Percentiles rank a stretch among this genome's conserved stretches.
Conservation (phyloP, 2,113 vertebrate genomes). For the Mobula birostris region DNA sequence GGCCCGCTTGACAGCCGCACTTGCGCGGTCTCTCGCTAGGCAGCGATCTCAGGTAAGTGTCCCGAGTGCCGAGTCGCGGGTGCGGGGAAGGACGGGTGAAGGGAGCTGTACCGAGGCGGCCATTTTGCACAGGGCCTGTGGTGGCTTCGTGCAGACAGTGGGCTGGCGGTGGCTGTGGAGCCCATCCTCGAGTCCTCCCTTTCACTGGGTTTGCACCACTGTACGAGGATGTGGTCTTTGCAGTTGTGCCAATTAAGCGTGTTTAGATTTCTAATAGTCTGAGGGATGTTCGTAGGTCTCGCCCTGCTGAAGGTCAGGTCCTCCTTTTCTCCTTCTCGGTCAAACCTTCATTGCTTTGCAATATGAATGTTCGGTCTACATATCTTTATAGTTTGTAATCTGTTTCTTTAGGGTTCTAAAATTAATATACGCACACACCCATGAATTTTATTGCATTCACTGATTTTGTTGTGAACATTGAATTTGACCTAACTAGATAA, state of each 20-base stretch:
- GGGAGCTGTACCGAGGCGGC: not conserved
- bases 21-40: conserved; percentile 71
- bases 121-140: not conserved
- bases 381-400: not conserved
- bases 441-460: not conserved
- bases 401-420: not conserved
- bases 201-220: not conserved
- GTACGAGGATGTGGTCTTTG: not conserved
- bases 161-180: too few species aligned
- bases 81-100: not conserved
- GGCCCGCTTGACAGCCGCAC: conserved; percentile 76
- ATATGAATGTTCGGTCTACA: not conserved
- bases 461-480: not conserved
- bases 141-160: not conserved
- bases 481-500: too few species aligned
- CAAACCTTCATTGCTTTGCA: not conserved
- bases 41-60: conserved; percentile 75
- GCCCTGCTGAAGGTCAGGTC: conserved; percentile 21
- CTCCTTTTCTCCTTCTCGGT: not conserved
- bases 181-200: too few species aligned
- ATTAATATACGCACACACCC: not conserved
- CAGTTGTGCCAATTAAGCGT: not conserved
- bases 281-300: not conserved
- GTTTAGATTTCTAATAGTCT: too few species aligned
- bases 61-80: too few species aligned